Base-by-base conservation (phyloP, 2,797 vertebrate species). In the Mus spretus region DNA sequence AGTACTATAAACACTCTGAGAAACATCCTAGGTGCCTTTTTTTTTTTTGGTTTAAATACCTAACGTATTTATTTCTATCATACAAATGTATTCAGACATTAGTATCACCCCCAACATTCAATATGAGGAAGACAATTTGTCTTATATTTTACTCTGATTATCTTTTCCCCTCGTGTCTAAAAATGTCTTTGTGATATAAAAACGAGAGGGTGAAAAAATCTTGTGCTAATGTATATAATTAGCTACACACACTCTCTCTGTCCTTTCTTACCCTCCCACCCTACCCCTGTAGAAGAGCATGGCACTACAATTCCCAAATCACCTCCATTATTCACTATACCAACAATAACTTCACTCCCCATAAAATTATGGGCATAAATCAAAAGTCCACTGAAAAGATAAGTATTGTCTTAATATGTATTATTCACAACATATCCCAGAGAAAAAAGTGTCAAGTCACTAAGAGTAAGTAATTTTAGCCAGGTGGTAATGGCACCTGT, bases 111-210 rank as follows among this genome's bases (percentile, higher is more conserved):
- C 28, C 59, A 95, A 65, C 17, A 92, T 13, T 95, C 55, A 92
- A 81, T 87, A 77, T 15, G 37, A 77, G 34, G n/a, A 11, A 85
- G 34, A 93, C 14, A 86, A 44, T 20, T 0, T 82, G 6, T 79
- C 53, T 83, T 93, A 34, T 61, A 31, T 87, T 47, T 93, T 74
- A 91, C 13, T 53, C 50, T 80, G 6, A 0, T 63, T 74, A 44
- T 70, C 22, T 86, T 79, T 93, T 31, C 34, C 85, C 82, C 26
- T 94, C 70, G 85, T 70, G 31, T 55, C 24, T 55, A 95, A 59
- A 95, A 96, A 77, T 88, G 59, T 95, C 53, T 93, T 67, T 92
- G 22, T 95, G 19, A 85, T 53, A 53, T 6, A 63, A 85, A 93
- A 93, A 79, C 57, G 26, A 81, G 65, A 12, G 19, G 74, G 72